Evolutionary conservation across 2,797 vertebrate species (phyloP).

Genomic region (Ctenosaura bakeri): DNA sequence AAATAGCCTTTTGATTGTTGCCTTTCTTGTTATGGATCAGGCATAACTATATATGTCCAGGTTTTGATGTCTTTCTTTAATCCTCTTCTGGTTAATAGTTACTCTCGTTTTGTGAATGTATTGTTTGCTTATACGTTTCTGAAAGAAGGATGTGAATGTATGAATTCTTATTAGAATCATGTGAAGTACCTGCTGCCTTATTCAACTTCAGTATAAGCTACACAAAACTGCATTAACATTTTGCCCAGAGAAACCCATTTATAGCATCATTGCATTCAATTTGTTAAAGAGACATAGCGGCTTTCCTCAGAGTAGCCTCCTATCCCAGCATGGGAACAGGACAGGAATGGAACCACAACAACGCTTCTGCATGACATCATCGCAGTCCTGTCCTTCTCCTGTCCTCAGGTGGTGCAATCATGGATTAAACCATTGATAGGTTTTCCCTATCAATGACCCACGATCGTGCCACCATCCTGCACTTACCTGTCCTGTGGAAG

Average conservation of each 20-base stretch:
- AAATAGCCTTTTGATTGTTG: conserved; percentile 13
- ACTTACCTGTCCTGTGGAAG: too few relatives aligned
- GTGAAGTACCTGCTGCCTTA: conserved; percentile 63
- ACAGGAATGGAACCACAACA: too few relatives aligned
- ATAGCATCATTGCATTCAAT: conserved; percentile 58
- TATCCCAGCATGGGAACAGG: too few relatives aligned
- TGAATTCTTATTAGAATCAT: conserved; percentile 60
- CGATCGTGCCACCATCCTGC: too few relatives aligned
- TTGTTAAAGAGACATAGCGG: conserved; percentile 14
- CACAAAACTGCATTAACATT: background rate
- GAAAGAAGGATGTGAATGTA: conserved; percentile 73
- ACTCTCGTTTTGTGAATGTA: conserved; percentile 78
- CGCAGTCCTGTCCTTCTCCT: too few relatives aligned
- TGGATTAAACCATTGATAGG: too few relatives aligned
- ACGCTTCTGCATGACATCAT: too few relatives aligned
- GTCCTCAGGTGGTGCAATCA: too few relatives aligned
- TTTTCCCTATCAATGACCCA: too few relatives aligned
- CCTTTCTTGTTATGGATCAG: conserved; percentile 56
- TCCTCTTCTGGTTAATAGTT: conserved; percentile 70
- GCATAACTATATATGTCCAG: conserved; percentile 76
- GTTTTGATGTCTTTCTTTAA: conserved; percentile 71
- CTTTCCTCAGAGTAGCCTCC: too few relatives aligned
- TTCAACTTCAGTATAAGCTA: conserved; percentile 71
- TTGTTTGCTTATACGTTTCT: conserved; percentile 73
- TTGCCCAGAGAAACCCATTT: conserved; percentile 47